Evolutionary conservation across 2,888 invertebrate species (phyloP).

Genomic region (Tetranychus truncatus): DNA sequence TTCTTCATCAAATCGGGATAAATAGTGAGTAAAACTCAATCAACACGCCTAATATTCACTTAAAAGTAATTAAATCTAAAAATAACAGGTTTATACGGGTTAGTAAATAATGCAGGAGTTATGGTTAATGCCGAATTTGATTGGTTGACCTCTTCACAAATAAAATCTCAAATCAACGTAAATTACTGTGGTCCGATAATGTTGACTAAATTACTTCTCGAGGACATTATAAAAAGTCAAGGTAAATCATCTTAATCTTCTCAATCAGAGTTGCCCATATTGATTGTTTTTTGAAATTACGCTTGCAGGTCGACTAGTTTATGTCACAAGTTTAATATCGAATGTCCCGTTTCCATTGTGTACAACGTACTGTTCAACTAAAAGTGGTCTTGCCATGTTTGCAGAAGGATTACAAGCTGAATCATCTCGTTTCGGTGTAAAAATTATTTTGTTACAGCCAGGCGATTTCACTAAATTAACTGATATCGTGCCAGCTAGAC

Average conservation of each 20-base stretch:
- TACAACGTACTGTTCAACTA: constrained; percentile 2
- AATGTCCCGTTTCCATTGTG: not conserved
- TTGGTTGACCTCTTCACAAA: constrained; percentile 56
- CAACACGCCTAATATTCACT: no score
- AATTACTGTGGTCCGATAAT: constrained; percentile 68
- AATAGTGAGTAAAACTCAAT: no score
- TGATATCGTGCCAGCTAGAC: not conserved
- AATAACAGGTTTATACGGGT: constrained; percentile 29
- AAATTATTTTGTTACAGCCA: constrained; percentile 54
- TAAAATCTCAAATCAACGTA: constrained; percentile 50
- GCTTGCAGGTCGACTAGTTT: not conserved
- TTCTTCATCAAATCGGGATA: no score
- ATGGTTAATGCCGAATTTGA: constrained; percentile 80
- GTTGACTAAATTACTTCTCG: constrained; percentile 51
- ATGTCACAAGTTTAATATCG: not conserved
- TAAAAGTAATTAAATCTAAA: not conserved
- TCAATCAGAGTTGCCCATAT: not conserved
- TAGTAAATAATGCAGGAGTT: constrained; percentile 66
- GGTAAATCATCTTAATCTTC: not conserved
- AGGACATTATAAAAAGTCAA: constrained; percentile 38
- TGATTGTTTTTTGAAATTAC: not conserved
- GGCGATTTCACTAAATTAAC: constrained; percentile 31
- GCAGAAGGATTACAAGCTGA: constrained; percentile 47
- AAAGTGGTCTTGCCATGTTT: not conserved
- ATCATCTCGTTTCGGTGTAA: constrained; percentile 44